Conservation (phyloP, 2,888 invertebrate genomes). For the Dione juno region DNA sequence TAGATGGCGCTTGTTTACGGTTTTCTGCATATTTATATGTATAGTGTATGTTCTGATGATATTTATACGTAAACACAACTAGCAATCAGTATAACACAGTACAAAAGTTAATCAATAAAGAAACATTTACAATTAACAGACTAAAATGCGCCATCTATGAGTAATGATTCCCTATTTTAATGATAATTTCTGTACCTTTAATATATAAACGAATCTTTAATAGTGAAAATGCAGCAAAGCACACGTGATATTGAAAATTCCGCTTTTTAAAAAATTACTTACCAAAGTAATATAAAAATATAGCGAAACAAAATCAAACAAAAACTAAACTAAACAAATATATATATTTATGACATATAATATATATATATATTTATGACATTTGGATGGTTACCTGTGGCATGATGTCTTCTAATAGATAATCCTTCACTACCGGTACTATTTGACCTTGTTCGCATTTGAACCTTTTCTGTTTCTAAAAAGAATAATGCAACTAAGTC, state of each 20-base stretch:
- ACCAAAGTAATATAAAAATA: slow-evolving; percentile 30
- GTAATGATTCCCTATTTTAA: slow-evolving; percentile 33
- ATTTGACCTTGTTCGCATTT: slow-evolving; percentile 82
- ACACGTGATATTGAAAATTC: slow-evolving; percentile 35
- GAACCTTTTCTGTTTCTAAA: slow-evolving; percentile 81
- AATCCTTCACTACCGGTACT: slow-evolving; percentile 84
- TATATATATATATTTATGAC: neutral
- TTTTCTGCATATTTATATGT: neutral
- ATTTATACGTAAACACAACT: neutral
- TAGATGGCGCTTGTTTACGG: slow-evolving; percentile 44
- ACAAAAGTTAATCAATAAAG: neutral
- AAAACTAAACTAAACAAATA: slow-evolving; percentile 4
- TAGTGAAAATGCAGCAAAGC: slow-evolving; percentile 50
- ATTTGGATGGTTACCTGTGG: slow-evolving; percentile 70
- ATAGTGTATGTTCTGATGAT: neutral
- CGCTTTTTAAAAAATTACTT: slow-evolving; percentile 35
- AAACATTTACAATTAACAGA: neutral
- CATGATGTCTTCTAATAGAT: slow-evolving; percentile 83
- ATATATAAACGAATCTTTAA: slow-evolving; percentile 3
- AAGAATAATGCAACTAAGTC: slow-evolving; percentile 47
- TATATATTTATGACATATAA: no score
- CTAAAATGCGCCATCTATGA: slow-evolving; percentile 40
- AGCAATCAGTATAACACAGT: neutral
- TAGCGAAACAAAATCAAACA: slow-evolving; percentile 4
- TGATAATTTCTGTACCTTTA: slow-evolving; percentile 24